Evolutionary conservation across 1,140 invertebrate species (phyloP).

Genomic region (Megathymus violae): DNA sequence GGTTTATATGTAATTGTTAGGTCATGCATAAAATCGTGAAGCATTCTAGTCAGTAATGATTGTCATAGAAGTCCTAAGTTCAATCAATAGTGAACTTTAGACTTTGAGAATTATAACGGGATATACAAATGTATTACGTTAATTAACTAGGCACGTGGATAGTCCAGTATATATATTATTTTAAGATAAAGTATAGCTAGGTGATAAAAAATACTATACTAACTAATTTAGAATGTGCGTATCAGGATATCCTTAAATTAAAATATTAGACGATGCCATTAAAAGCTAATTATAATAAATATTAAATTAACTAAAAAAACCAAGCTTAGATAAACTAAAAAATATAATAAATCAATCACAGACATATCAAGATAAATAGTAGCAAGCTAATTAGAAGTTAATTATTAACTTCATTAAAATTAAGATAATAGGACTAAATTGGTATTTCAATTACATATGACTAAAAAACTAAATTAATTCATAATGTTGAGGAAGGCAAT

Average conservation of each 20-base stretch:
- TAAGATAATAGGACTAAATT: constrained; percentile 2
- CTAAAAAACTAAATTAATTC: background rate
- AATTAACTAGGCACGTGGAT: too few relatives aligned
- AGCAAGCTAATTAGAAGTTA: background rate
- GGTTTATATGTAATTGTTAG: constrained; percentile 44
- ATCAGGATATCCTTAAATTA: too few relatives aligned
- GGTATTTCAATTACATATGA: background rate
- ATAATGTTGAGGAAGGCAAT: constrained; percentile 12
- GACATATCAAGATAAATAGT: background rate
- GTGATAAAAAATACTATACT: too few relatives aligned
- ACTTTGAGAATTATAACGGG: too few relatives aligned
- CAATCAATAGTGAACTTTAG: background rate
- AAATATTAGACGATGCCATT: background rate
- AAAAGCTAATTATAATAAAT: background rate
- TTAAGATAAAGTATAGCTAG: too few relatives aligned
- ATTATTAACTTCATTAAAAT: constrained; percentile 1
- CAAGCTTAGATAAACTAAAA: too few relatives aligned
- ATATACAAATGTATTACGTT: too few relatives aligned
- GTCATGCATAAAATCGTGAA: constrained; percentile 46
- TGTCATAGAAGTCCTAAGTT: background rate
- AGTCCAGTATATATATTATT: too few relatives aligned
- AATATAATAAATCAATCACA: background rate
- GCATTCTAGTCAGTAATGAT: constrained; percentile 31
- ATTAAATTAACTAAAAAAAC: background rate
- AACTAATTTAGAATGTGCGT: too few relatives aligned